These are phyloP conservation scores for Xenopus petersii DNA, from an alignment of 2,797 vertebrate species.

Conservation along the genomic window DNA sequence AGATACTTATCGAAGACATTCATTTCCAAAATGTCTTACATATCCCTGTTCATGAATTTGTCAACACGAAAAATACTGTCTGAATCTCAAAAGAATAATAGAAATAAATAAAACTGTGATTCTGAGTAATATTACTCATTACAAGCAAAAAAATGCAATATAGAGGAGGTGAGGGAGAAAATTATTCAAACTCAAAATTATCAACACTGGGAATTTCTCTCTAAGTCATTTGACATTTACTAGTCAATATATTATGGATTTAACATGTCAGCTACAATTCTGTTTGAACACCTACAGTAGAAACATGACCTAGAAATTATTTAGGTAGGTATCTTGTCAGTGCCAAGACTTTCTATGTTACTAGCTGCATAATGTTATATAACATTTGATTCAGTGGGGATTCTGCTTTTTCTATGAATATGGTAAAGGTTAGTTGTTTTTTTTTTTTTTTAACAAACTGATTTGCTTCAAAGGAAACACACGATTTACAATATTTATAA, in stretches of 20 bases:
- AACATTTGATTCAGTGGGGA: not conserved
- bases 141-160: constrained; percentile 18
- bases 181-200: constrained; percentile 30
- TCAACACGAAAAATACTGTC: constrained; percentile 15
- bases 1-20: constrained; percentile 22
- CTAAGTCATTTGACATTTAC: constrained; percentile 11
- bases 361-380: not conserved
- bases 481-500: no score
- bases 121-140: constrained; percentile 16
- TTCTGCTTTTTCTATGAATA: not conserved
- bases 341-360: not conserved
- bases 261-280: constrained; percentile 10
- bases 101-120: constrained; percentile 35
- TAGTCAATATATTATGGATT: constrained; percentile 14
- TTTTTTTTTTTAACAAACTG: not conserved
- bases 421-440: not conserved
- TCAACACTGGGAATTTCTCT: constrained; percentile 17
- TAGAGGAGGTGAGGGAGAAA: constrained; percentile 26
- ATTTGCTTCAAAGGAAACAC: no score
- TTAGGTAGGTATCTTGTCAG: not conserved
- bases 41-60: constrained; percentile 23
- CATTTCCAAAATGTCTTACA: constrained; percentile 4
- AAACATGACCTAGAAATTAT: constrained; percentile 15
- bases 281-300: not conserved
- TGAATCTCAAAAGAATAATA: constrained; percentile 34